phyloP scores from a whole-genome alignment of 2,888 invertebrate species.

The Candidula unifasciata region DNA sequence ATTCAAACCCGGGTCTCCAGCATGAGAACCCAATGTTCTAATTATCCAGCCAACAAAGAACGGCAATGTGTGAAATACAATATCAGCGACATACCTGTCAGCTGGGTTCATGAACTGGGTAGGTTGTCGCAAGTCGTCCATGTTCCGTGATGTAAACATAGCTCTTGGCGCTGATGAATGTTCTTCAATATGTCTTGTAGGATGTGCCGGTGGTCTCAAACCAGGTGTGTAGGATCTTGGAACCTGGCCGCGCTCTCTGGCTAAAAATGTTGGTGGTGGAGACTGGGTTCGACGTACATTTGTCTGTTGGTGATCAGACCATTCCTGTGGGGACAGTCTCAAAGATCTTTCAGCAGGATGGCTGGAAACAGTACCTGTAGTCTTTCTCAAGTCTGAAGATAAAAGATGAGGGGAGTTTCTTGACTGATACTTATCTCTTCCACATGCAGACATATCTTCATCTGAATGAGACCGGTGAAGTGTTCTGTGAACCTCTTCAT shows the following conservation, averaged over 20 bases:
- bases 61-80: neutral
- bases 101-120: neutral
- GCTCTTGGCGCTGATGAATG: conserved; percentile 11
- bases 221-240: neutral
- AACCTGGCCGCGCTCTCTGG: conserved; percentile 29
- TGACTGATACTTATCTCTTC: conserved; percentile 33
- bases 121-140: neutral
- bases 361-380: conserved; percentile 39
- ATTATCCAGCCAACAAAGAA: neutral
- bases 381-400: conserved; percentile 32
- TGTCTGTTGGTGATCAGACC: neutral
- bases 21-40: too few relatives aligned
- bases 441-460: conserved; percentile 10
- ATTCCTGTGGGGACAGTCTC: conserved; percentile 35
- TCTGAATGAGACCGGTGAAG: conserved; percentile 21
- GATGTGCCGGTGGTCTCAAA: neutral
- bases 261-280: conserved; percentile 44
- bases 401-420: conserved; percentile 29
- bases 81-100: neutral
- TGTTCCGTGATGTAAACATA: neutral
- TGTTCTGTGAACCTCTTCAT: neutral
- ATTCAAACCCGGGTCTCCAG: too few relatives aligned
- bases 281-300: neutral
- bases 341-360: conserved; percentile 34
- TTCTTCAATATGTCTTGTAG: neutral